Conservation (phyloP, 2,888 invertebrate genomes). For the Diarsia rubi region DNA sequence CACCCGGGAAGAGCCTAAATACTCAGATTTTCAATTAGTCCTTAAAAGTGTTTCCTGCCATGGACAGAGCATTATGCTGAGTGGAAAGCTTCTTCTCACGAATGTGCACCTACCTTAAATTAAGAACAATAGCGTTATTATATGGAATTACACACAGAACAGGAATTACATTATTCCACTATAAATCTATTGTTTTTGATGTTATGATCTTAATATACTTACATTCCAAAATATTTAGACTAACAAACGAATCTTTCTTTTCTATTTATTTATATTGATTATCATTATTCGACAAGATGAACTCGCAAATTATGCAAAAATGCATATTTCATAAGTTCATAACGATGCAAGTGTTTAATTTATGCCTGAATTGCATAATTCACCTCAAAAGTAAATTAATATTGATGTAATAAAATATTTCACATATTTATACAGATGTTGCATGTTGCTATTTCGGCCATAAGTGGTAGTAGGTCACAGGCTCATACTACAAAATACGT, state of each 20-base stretch:
- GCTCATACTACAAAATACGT: conserved; percentile 4
- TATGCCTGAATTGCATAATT: conserved; percentile 46
- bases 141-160: too few species aligned
- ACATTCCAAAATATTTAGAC: conserved; percentile 10
- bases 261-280: not conserved
- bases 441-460: conserved; percentile 13
- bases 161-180: not conserved
- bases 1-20: too few species aligned
- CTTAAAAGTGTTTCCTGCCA: not conserved
- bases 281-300: conserved; percentile 7
- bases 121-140: too few species aligned
- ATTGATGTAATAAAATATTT: conserved; percentile 42
- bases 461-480: conserved; percentile 42
- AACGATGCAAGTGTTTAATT: conserved; percentile 35
- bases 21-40: not conserved
- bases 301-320: conserved; percentile 27
- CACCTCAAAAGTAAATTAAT: conserved; percentile 33
- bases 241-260: not conserved
- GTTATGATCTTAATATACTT: not conserved
- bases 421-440: conserved; percentile 50
- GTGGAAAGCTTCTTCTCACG: not conserved
- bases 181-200: not conserved
- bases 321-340: conserved; percentile 14
- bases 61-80: not conserved
- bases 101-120: not conserved